phyloP scores from a whole-genome alignment of 2,113 vertebrate species.

The Anthoscopus minutus region DNA sequence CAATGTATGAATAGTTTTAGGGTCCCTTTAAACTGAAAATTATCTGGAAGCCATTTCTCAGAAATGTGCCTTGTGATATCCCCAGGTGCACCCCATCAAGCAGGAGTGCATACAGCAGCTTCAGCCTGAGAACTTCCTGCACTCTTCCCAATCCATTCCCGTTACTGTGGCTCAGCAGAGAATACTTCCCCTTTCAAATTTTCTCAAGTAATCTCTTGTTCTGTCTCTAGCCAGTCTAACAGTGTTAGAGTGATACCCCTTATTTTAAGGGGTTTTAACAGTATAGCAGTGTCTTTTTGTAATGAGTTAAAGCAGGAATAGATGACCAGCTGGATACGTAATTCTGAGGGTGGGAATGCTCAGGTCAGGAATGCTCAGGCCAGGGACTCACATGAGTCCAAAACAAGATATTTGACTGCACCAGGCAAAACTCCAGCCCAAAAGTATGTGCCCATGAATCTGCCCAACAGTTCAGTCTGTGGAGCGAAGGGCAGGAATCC shows the following conservation, averaged over 20 bases:
- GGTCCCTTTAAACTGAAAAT: background rate
- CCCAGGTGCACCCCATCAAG: background rate
- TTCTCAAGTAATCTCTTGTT: background rate
- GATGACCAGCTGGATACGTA: accelerated
- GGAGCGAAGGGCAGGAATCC: background rate
- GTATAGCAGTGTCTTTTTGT: background rate
- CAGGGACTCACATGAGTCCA: background rate
- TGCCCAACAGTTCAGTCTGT: background rate
- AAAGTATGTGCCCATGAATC: background rate
- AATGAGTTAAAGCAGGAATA: background rate
- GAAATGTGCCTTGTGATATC: background rate
- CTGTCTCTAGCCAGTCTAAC: background rate
- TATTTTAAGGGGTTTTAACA: background rate
- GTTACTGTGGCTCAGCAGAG: background rate
- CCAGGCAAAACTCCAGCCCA: background rate
- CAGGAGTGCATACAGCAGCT: background rate
- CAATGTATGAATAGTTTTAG: background rate
- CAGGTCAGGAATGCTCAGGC: background rate
- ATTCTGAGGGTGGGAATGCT: too few relatives aligned
- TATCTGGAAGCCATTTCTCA: background rate
- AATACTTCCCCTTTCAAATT: background rate
- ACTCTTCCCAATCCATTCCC: background rate
- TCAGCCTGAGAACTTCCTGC: background rate
- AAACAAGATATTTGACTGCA: background rate
- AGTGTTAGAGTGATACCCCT: background rate